Base-by-base conservation (phyloP, 2,888 invertebrate genomes). In the Nesidiocoris tenuis region DNA sequence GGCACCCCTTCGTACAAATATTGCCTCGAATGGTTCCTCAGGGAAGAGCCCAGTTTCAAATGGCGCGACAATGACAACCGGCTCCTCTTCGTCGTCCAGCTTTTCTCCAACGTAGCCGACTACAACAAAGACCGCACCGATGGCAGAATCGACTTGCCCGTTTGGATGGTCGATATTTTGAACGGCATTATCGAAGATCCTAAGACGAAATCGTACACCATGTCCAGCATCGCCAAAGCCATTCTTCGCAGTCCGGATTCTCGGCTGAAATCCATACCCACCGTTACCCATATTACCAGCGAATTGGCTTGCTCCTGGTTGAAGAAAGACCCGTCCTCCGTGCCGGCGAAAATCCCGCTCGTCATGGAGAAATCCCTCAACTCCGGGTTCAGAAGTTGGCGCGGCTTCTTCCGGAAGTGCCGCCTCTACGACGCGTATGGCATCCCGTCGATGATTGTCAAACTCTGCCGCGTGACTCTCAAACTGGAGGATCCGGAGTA, bases 161-260 rank as follows among this genome's bases (percentile, higher is more conserved):
- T 75, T 9, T 76, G 77, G 77, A 22, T 78, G 2, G 54, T 72
- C 24, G 74, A 77, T 18, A n/a, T 65, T 39, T 39, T 39, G 39
- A 3, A 12, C 39, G 39, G 12, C 12, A 3, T 39, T 39, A 3
- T 39, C 3, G 5, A 7, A 7, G 39, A 39, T 39, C 12, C 39
- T 12, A 7, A 3, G 39, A 39, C 39, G 39, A 39, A 39, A 39
- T 39, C 3, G 3, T 39, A 39, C 39, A 39, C 12, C 12, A 12
- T 39, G 39, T 12, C 3, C 3, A 0, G 1, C 17, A 25, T 65
- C 18, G 24, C 25, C 25, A 17, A 39, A 12, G 17, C 25, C 19
- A 18, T 65, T 1, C 24, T 12, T 16, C 16, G 0, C 7, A 17
- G 39, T 39, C 65, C 65, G n/a, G 12, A 54, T 57, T 56, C 59